Percentiles rank a stretch among this genome's conserved stretches.
These are phyloP conservation scores for Burhinus oedicnemus DNA, from an alignment of 2,113 vertebrate species.

Conservation along the genomic window DNA sequence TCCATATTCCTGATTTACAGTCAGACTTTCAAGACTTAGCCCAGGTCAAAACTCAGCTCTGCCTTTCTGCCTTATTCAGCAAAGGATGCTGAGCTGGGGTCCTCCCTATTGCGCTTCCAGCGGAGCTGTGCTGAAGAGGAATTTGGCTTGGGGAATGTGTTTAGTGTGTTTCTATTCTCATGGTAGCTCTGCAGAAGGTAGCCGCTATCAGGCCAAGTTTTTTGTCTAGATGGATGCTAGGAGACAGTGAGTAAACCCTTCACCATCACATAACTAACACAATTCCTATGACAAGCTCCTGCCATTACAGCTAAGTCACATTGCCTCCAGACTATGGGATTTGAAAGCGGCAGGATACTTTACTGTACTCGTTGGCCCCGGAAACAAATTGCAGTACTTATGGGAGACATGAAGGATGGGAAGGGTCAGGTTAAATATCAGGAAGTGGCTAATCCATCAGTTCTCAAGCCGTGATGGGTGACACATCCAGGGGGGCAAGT, in stretches of 20 bases:
- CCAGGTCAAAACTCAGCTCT: background rate
- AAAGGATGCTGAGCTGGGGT: background rate
- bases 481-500: background rate
- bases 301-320: background rate
- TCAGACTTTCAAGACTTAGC: background rate
- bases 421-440: background rate
- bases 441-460: background rate
- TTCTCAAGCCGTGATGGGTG: background rate
- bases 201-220: background rate
- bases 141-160: background rate
- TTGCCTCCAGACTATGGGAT: background rate
- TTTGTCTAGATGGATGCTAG: background rate
- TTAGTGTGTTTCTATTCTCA: background rate
- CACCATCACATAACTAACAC: background rate
- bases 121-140: background rate
- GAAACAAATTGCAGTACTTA: background rate
- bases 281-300: background rate
- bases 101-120: background rate
- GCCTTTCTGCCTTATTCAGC: background rate
- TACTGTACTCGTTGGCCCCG: rapidly evolving
- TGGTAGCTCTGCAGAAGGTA: background rate
- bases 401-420: background rate
- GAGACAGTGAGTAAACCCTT: background rate
- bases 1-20: background rate
- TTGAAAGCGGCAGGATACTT: background rate